Evolutionary conservation across 2,888 invertebrate genomes (phyloP), one percentile per base, ranked within the genome.

Genomic region (Emmelina monodactyla): DNA sequence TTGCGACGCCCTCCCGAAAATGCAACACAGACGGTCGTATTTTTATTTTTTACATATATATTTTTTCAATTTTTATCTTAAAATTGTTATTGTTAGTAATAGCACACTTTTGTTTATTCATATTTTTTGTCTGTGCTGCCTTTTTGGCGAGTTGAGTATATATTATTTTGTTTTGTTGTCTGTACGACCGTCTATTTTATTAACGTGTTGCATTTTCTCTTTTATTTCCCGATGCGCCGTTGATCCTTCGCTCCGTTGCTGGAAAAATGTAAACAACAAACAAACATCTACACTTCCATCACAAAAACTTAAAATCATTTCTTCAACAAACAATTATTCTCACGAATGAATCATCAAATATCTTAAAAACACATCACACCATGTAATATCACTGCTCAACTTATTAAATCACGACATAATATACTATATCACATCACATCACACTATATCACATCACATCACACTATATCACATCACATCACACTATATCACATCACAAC

Each of bases 181-280:
- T 32, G 35, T 42, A 64, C 66, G 72, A 70, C 72, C 73, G 69
- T 65, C 62, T 46, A 43, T 48, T 44, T 47, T 45, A 51, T 51
- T 80, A 72, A 80, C 50, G 78, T 80, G 80, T 80, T 80, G 80
- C 80, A 80, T 79, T 78, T 80, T 80, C 75, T 70, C 57, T 73
- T 62, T 64, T n/a, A 59, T 73, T 75, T 75, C 68, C 76, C 75
- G 75, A 76, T 76, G 43, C 50, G 51, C 51, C 44, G 52, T 48
- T 56, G 35, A 35, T 49, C 45, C 49, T 47, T 46, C 41, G 34
- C n/a, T n/a, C n/a, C n/a, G n/a, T n/a, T n/a, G n/a, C n/a, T n/a
- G n/a, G n/a, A n/a, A n/a, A n/a, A n/a, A n/a, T n/a, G n/a, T n/a
- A n/a, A n/a, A n/a, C n/a, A n/a, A n/a, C n/a, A n/a, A n/a, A n/a